Conservation (phyloP, 2,113 vertebrate species). For the Coreoperca whiteheadi region DNA sequence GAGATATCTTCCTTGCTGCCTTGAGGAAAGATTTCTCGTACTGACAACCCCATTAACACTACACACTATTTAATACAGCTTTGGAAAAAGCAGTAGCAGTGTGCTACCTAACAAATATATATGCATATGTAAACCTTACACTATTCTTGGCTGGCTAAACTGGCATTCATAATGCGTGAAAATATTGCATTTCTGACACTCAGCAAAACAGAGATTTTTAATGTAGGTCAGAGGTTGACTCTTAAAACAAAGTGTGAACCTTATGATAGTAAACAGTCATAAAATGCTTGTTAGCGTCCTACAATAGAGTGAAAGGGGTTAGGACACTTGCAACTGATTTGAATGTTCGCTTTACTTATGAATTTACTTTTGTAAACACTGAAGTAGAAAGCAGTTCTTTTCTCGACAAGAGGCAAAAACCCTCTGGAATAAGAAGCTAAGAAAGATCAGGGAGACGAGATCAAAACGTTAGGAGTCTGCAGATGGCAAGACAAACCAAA, state of each 20-base stretch:
- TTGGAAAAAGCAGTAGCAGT: neutral
- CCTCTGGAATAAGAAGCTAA: neutral
- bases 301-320: neutral
- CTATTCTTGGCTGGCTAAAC: conserved; percentile 38
- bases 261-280: neutral
- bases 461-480: neutral
- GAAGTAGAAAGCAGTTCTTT: neutral
- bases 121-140: conserved; percentile 39
- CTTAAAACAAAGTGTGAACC: conserved; percentile 34
- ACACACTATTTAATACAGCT: neutral
- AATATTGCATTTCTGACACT: conserved; percentile 51
- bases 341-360: neutral
- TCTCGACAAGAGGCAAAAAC: conserved; percentile 3
- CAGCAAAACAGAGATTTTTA: conserved; percentile 52
- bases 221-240: conserved; percentile 56
- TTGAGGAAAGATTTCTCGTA: neutral
- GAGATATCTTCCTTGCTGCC: neutral
- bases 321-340: conserved; percentile 15
- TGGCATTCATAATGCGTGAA: conserved; percentile 70
- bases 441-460: neutral
- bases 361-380: conserved; percentile 1
- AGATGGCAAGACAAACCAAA: neutral
- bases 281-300: conserved; percentile 23
- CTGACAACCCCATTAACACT: conserved; percentile 8
- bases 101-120: conserved; percentile 11